phyloP scores from a whole-genome alignment of 2,113 vertebrate genomes.

The Halichoerus grypus region DNA sequence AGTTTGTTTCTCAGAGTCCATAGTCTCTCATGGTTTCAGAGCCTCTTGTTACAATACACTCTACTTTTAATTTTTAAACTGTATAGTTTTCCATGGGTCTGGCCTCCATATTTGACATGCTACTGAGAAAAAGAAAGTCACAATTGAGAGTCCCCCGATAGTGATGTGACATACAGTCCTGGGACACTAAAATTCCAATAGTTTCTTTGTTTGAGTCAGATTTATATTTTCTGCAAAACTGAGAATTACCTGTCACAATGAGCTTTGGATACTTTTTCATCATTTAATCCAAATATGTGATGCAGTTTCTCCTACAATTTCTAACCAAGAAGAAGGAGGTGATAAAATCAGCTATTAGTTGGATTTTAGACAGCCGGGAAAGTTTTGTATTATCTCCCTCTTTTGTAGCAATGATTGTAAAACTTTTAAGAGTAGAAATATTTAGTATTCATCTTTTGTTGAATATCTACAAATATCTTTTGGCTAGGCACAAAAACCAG shows the following conservation, averaged over 20 bases:
- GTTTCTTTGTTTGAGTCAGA: background rate
- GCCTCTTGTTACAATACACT: background rate
- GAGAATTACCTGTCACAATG: background rate
- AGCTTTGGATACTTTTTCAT: background rate
- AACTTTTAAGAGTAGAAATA: constrained; percentile 30
- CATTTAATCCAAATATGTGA: background rate
- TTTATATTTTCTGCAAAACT: constrained; percentile 16
- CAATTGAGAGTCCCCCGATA: background rate
- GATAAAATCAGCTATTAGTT: constrained; percentile 32
- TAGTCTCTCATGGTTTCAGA: background rate
- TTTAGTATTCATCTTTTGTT: constrained; percentile 18
- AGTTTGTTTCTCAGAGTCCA: too few species aligned
- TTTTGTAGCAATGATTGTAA: background rate
- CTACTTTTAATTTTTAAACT: background rate
- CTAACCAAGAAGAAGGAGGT: background rate
- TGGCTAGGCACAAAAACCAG: background rate
- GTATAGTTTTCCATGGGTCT: background rate
- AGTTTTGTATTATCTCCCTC: background rate
- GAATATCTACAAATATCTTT: background rate
- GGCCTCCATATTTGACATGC: background rate
- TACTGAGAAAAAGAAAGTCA: background rate
- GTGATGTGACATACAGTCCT: background rate
- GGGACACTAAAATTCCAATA: background rate
- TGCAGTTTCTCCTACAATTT: constrained; percentile 20
- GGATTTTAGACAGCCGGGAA: background rate